Conservation (phyloP, 2,888 invertebrate genomes). For the Clunio marinus region DNA sequence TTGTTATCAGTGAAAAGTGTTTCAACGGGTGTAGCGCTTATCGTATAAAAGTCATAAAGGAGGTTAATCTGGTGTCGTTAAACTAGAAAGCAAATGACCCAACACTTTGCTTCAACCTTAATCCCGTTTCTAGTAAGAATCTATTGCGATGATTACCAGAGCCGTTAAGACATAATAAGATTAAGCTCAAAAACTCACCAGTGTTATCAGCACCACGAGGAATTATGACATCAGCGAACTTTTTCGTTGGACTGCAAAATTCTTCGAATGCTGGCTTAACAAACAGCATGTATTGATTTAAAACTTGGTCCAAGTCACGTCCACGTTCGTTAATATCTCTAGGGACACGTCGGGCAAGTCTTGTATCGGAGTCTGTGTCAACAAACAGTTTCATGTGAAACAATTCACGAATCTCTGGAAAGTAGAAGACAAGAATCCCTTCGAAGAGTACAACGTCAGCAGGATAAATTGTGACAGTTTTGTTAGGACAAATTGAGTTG, state of each 20-base stretch:
- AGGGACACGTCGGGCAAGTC: slow-evolving; percentile 91
- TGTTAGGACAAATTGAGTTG: slow-evolving; percentile 76
- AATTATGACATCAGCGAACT: slow-evolving; percentile 66
- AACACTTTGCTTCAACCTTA: too few relatives aligned
- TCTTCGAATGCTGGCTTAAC: slow-evolving; percentile 99
- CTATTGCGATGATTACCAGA: too few relatives aligned
- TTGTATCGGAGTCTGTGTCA: slow-evolving; percentile 97
- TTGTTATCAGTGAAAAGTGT: background rate
- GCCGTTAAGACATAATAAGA: background rate
- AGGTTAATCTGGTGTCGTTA: background rate
- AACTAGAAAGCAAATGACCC: background rate
- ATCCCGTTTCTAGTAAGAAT: too few relatives aligned
- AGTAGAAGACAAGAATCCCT: slow-evolving; percentile 97
- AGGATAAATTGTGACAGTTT: slow-evolving; percentile 78
- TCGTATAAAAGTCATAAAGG: background rate
- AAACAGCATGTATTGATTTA: slow-evolving; percentile 94
- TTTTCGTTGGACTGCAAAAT: slow-evolving; percentile 88
- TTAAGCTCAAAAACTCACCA: slow-evolving; percentile 56
- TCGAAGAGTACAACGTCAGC: slow-evolving; percentile 97
- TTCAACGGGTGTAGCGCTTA: background rate
- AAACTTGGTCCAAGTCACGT: slow-evolving; percentile 86
- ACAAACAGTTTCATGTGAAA: slow-evolving; percentile 99
- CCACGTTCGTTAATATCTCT: slow-evolving; percentile 94
- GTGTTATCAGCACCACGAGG: slow-evolving; percentile 97
- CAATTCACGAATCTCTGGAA: slow-evolving; percentile 85